A percentile compares a stretch with the other conserved stretches of the same genome.
phyloP scores from a whole-genome alignment of 2,888 invertebrate genomes.

The Drepana falcataria region DNA sequence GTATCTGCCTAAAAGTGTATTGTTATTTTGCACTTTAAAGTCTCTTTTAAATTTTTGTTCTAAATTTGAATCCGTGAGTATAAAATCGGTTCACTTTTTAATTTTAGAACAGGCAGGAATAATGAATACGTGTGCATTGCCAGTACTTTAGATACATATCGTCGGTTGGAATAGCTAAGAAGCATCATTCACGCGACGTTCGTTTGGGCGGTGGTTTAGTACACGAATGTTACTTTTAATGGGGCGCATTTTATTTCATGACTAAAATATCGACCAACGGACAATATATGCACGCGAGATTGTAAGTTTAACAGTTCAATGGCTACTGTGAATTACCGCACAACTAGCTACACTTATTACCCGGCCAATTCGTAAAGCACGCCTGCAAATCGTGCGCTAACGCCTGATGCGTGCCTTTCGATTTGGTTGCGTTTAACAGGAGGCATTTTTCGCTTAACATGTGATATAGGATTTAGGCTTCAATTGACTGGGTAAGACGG shows the following conservation, averaged over 20 bases:
- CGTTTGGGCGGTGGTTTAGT: conserved; percentile 13
- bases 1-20: too few species aligned
- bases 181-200: conserved; percentile 17
- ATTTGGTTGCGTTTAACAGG: conserved; percentile 37
- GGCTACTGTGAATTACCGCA: conserved; percentile 53
- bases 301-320: conserved; percentile 9
- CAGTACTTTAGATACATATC: conserved; percentile 53
- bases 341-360: conserved; percentile 46
- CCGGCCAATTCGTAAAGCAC: conserved; percentile 35
- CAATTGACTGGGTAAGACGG: conserved; percentile 53
- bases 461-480: conserved; percentile 70
- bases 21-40: too few species aligned
- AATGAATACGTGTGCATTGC: conserved; percentile 23
- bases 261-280: conserved; percentile 13
- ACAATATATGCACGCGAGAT: neutral
- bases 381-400: conserved; percentile 4
- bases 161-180: conserved; percentile 36
- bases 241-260: neutral
- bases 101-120: neutral
- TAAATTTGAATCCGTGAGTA: neutral
- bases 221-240: too few species aligned
- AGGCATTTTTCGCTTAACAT: conserved; percentile 54
- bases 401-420: conserved; percentile 17
- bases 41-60: neutral
- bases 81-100: neutral